phyloP scores from a whole-genome alignment of 2,888 invertebrate genomes.

The Vesta saturnalis region DNA sequence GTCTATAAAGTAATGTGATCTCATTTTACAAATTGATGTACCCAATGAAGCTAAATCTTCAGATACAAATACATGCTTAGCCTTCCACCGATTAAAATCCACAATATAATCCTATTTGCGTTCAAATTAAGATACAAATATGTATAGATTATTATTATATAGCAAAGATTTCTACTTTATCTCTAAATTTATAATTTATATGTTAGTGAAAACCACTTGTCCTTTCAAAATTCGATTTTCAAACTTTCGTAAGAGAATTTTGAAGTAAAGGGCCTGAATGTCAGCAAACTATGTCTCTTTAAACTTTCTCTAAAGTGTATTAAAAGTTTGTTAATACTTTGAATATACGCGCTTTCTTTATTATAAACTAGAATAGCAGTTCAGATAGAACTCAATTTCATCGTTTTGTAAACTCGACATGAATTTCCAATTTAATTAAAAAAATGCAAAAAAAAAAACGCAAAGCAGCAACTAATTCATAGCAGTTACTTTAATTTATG shows the following conservation, averaged over 20 bases:
- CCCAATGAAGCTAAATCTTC: neutral
- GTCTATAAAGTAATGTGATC: conserved; percentile 27
- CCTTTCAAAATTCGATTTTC: conserved; percentile 8
- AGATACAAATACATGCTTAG: no score
- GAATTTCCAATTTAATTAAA: neutral
- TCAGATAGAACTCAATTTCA: neutral
- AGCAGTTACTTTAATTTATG: no score
- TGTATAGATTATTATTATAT: no score
- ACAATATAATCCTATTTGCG: no score
- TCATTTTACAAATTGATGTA: neutral
- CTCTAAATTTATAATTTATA: neutral
- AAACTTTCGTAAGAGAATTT: conserved; percentile 10
- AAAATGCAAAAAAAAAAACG: neutral
- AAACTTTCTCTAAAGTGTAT: neutral
- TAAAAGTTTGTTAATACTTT: neutral
- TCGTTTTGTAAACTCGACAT: neutral
- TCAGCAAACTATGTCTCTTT: neutral
- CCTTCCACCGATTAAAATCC: no score
- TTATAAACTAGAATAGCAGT: neutral
- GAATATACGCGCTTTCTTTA: neutral
- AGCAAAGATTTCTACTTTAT: neutral
- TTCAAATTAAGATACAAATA: no score
- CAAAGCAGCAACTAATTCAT: no score
- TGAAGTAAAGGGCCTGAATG: conserved; percentile 1
- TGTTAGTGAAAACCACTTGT: conserved; percentile 7